Conservation (phyloP, 2,888 invertebrate genomes). For the Dryobota labecula region DNA sequence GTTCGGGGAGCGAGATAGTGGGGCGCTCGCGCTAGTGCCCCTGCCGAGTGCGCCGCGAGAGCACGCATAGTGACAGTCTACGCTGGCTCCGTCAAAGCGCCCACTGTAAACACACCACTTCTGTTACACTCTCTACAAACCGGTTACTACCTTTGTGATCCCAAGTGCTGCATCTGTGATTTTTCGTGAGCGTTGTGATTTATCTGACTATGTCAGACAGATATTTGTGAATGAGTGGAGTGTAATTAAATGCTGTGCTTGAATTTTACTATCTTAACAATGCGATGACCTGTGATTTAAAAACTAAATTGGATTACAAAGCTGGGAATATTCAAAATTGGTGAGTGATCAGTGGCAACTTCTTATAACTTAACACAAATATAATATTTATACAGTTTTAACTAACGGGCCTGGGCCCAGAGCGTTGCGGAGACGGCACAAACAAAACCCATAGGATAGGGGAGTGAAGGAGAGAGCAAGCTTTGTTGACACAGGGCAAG, state of each 20-base stretch:
- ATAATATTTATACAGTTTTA: slow-evolving; percentile 58
- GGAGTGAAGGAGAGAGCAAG: slow-evolving; percentile 84
- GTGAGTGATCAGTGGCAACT: slow-evolving; percentile 74
- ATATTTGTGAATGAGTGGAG: slow-evolving; percentile 72
- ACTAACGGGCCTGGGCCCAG: slow-evolving; percentile 67
- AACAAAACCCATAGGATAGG: slow-evolving; percentile 82
- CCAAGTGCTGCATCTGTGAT: slow-evolving; percentile 80
- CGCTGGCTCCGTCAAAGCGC: slow-evolving; percentile 68
- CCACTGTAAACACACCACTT: slow-evolving; percentile 74
- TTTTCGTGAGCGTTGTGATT: slow-evolving; percentile 71
- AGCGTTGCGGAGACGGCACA: slow-evolving; percentile 76
- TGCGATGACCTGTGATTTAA: slow-evolving; percentile 76
- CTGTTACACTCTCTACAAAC: slow-evolving; percentile 84
- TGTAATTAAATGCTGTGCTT: slow-evolving; percentile 70
- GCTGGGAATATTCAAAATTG: slow-evolving; percentile 74
- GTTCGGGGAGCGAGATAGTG: slow-evolving; percentile 79
- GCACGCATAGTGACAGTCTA: slow-evolving; percentile 75
- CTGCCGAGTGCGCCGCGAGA: slow-evolving; percentile 79
- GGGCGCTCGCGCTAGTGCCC: slow-evolving; percentile 84
- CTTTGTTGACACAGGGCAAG: slow-evolving; percentile 86
- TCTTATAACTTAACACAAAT: slow-evolving; percentile 14
- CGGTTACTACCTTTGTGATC: slow-evolving; percentile 84
- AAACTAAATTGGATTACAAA: slow-evolving; percentile 81
- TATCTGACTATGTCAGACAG: slow-evolving; percentile 70
- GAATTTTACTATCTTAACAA: slow-evolving; percentile 67